Percentiles rank a stretch among this genome's conserved stretches.
These are phyloP conservation scores for Agrochola lota DNA, from an alignment of 2,888 invertebrate genomes.

Conservation along the genomic window DNA sequence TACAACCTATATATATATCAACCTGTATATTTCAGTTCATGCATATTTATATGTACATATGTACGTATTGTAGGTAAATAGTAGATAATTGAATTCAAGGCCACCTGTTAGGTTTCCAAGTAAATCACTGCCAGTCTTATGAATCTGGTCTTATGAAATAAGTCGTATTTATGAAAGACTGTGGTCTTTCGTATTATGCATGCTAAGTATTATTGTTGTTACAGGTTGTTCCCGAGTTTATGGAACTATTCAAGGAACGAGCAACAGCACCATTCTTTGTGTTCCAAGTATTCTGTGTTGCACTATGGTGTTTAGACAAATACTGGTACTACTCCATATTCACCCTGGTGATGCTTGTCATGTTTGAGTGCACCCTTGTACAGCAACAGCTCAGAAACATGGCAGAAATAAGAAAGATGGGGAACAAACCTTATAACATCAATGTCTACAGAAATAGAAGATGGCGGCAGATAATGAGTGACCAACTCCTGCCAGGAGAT, in stretches of 20 bases:
- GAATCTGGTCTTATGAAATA: no score
- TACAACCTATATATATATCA: no score
- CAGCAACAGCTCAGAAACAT: conserved; percentile 99
- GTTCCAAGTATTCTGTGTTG: conserved; percentile 99
- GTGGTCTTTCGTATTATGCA: not conserved
- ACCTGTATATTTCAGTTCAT: conserved; percentile 8
- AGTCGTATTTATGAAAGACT: no score
- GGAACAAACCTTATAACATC: conserved; percentile 98
- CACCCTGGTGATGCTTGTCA: conserved; percentile 98
- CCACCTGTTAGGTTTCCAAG: not conserved
- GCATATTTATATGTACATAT: conserved; percentile 44
- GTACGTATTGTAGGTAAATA: conserved; percentile 18
- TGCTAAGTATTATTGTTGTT: conserved; percentile 65
- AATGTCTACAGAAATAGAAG: conserved; percentile 97
- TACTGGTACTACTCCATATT: conserved; percentile 99
- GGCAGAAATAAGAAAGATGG: conserved; percentile 99
- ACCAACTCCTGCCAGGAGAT: conserved; percentile 98
- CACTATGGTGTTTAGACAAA: conserved; percentile 99
- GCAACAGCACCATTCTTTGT: conserved; percentile 99
- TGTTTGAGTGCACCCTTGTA: conserved; percentile 99
- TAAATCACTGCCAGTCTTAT: not conserved
- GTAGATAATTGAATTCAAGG: conserved; percentile 12
- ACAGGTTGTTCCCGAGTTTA: conserved; percentile 97
- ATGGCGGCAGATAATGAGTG: conserved; percentile 96
- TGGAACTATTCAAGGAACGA: conserved; percentile 98